These are phyloP conservation scores for Anguilla anguilla DNA, from an alignment of 2,797 vertebrate species.

Conservation along the genomic window DNA sequence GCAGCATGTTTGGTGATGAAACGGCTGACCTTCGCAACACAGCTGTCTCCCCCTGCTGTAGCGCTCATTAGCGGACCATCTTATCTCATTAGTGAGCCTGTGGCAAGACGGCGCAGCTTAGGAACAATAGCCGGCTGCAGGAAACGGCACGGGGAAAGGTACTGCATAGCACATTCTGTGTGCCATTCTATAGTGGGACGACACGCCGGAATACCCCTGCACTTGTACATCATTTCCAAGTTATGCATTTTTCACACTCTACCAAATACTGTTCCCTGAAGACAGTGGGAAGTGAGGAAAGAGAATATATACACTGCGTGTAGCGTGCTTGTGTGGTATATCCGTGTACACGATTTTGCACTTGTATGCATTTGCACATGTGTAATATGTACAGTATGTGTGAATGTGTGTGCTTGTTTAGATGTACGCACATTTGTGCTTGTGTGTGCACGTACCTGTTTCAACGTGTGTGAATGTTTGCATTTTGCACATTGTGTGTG, in stretches of 20 bases:
- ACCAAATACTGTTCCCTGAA: not conserved
- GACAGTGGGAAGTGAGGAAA: not conserved
- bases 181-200: not conserved
- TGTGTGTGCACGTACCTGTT: too few relatives aligned
- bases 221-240: constrained; percentile 11
- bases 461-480: not conserved
- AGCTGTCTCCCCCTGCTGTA: constrained; percentile 66
- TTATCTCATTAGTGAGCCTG: constrained; percentile 72
- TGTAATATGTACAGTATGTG: not conserved
- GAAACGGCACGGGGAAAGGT: not conserved
- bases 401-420: not conserved
- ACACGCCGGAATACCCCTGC: not conserved
- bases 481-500: not conserved
- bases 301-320: too few relatives aligned
- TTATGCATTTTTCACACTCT: not conserved
- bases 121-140: constrained; percentile 52
- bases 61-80: constrained; percentile 72
- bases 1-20: constrained; percentile 67
- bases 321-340: not conserved
- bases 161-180: not conserved
- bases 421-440: not conserved
- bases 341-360: not conserved
- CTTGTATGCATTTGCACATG: not conserved
- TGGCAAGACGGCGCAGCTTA: constrained; percentile 62
- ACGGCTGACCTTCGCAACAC: constrained; percentile 73